Base-by-base conservation (phyloP, 1,140 invertebrate genomes). In the Dryas iulia region DNA sequence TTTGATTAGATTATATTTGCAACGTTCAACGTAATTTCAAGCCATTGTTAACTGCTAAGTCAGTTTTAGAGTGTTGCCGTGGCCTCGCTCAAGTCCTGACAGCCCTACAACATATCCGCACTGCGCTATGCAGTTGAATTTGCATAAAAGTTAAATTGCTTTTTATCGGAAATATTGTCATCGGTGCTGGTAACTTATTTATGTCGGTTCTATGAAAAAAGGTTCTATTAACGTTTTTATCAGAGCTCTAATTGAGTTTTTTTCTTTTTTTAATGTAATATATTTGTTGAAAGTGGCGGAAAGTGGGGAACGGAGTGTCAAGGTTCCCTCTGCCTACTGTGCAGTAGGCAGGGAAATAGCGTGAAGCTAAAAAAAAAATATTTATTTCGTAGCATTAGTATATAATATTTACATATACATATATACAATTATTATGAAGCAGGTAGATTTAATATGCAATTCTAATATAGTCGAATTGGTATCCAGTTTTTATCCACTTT, bases 121-220 rank as follows among this genome's bases (percentile, higher is more conserved):
- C 39, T 47, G 39, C 39, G 39, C 39, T n/a, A 47, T 47, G 39
- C 39, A 47, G 7, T 47, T 47, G 39, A 47, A 47, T 47, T 47
- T 47, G 39, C 39, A 47, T 47, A 47, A 47, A 47, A 47, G 39
- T 47, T 47, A 47, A 47, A 47, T 47, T 47, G 5, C 39, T 47
- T n/a, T 47, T 47, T 47, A 47, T 47, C 39, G 39, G 14, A 21
- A 47, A 18, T 18, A 47, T 47, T 47, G 39, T 47, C 18, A 47
- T 47, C 2, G 2, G 18, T 18, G 0, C 6, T 8, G 39, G 39
- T 18, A 47, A 47, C 39, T 21, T 21, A 18, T 47, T 21, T 47
- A 21, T 47, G 18, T 47, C 6, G 14, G 14, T 47, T 8, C 6
- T 10, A 21, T n/a, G 2, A 18, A 21, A 35, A 35, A n/a, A 4